Conservation (phyloP, 23 tunicate genomes). For the Oikopleura albicans region DNA sequence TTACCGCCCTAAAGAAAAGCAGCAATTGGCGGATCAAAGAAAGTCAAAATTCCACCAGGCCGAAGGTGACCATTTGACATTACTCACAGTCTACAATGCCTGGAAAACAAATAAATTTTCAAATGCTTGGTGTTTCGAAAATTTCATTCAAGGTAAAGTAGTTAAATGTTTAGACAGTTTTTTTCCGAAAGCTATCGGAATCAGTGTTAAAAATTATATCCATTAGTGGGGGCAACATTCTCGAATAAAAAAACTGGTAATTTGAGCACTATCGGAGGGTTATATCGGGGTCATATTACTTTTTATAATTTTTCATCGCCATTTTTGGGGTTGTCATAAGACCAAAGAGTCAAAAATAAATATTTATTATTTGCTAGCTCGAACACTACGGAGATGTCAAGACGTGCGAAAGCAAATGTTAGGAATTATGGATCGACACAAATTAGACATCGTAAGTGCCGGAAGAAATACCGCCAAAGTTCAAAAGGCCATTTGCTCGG, state of each 20-base stretch:
- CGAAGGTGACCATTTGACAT: conserved; percentile 77
- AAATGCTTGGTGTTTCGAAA: conserved; percentile 90
- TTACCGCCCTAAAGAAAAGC: conserved; percentile 93
- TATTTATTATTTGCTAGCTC: conserved; percentile 26
- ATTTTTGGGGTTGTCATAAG: too few species aligned
- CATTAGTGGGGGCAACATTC: too few species aligned
- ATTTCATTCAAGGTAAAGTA: conserved; percentile 41
- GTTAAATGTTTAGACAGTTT: too few species aligned
- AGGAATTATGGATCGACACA: conserved; percentile 94
- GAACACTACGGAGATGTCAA: conserved; percentile 76
- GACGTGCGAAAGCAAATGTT: conserved; percentile 94
- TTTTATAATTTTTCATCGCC: too few species aligned
- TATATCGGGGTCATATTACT: background rate
- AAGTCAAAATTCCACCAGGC: conserved; percentile 79
- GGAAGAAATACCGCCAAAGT: conserved; percentile 76
- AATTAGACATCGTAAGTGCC: conserved; percentile 68
- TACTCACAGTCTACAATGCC: conserved; percentile 74
- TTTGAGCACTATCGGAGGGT: background rate
- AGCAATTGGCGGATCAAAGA: conserved; percentile 77
- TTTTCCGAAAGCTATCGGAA: too few species aligned
- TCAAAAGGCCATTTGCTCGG: conserved; percentile 84
- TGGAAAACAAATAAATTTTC: conserved; percentile 95
- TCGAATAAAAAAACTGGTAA: background rate
- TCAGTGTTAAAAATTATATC: too few species aligned
- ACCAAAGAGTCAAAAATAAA: too few species aligned